Conservation (phyloP, 1,140 invertebrate genomes). For the Venturia canescens region DNA sequence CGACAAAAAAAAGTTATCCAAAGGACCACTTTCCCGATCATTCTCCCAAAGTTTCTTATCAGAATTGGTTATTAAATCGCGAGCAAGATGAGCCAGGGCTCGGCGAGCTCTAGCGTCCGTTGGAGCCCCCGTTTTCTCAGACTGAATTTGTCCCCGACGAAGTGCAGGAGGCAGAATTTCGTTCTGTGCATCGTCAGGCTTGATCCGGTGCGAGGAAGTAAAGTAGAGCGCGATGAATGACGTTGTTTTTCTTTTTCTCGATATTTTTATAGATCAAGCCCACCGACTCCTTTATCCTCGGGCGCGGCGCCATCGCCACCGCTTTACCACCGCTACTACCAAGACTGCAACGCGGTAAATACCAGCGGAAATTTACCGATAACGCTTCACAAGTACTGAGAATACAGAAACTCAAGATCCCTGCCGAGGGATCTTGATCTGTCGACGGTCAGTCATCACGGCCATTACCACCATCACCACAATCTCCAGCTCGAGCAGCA, state of each 20-base stretch:
- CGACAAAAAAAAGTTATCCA: too few species aligned
- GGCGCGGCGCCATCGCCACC: conserved; percentile 73
- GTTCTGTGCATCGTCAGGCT: too few species aligned
- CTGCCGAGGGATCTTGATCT: conserved; percentile 64
- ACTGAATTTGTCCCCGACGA: too few species aligned
- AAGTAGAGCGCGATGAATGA: background rate
- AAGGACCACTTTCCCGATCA: too few species aligned
- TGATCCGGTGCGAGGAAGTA: background rate
- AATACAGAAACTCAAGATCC: conserved; percentile 75
- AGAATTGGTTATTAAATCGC: too few species aligned
- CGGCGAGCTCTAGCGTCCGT: too few species aligned
- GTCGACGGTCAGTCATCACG: conserved; percentile 51
- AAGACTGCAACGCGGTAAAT: conserved; percentile 74
- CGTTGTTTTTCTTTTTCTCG: conserved; percentile 41
- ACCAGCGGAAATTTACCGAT: conserved; percentile 74
- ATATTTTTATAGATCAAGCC: conserved; percentile 71
- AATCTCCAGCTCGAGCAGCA: conserved; percentile 46
- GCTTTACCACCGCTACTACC: conserved; percentile 74
- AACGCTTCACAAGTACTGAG: conserved; percentile 76
- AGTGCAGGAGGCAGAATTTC: too few species aligned
- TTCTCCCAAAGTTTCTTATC: too few species aligned
- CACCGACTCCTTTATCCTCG: conserved; percentile 71
- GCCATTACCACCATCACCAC: conserved; percentile 41
- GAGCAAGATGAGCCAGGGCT: too few species aligned
- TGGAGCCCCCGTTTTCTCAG: too few species aligned